These are phyloP conservation scores for Acromyrmex echinatior DNA, from an alignment of 1,140 invertebrate genomes.

Conservation along the genomic window DNA sequence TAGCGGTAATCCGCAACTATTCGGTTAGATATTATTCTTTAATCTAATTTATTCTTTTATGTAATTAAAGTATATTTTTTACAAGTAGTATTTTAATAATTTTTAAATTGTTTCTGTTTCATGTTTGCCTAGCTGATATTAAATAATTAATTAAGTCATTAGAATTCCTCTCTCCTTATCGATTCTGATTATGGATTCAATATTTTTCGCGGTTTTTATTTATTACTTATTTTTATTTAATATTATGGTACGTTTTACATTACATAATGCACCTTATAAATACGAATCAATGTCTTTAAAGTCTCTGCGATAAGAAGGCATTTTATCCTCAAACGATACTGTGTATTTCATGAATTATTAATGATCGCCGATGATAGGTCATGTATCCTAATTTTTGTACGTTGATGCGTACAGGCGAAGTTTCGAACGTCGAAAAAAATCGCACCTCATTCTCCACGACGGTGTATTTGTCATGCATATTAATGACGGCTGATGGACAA, in stretches of 20 bases:
- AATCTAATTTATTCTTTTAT: slow-evolving; percentile 35
- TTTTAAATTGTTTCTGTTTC: neutral
- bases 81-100: neutral
- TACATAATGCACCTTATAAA: slow-evolving; percentile 47
- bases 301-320: slow-evolving; percentile 16
- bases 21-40: neutral
- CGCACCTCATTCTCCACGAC: slow-evolving; percentile 51
- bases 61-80: neutral
- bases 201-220: neutral
- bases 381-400: slow-evolving; percentile 56
- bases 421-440: slow-evolving; percentile 40
- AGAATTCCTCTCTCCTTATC: neutral
- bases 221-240: slow-evolving; percentile 24
- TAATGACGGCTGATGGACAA: slow-evolving; percentile 60
- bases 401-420: slow-evolving; percentile 33
- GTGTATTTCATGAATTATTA: slow-evolving; percentile 59
- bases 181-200: neutral
- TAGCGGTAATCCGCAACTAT: slow-evolving; percentile 36
- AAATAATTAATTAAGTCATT: neutral
- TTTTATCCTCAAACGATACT: slow-evolving; percentile 43
- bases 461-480: slow-evolving; percentile 60
- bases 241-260: slow-evolving; percentile 10
- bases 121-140: neutral
- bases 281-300: slow-evolving; percentile 18
- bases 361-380: slow-evolving; percentile 54